phyloP scores from a whole-genome alignment of 2,797 vertebrate species.

The Melanotaenia pygmaea region DNA sequence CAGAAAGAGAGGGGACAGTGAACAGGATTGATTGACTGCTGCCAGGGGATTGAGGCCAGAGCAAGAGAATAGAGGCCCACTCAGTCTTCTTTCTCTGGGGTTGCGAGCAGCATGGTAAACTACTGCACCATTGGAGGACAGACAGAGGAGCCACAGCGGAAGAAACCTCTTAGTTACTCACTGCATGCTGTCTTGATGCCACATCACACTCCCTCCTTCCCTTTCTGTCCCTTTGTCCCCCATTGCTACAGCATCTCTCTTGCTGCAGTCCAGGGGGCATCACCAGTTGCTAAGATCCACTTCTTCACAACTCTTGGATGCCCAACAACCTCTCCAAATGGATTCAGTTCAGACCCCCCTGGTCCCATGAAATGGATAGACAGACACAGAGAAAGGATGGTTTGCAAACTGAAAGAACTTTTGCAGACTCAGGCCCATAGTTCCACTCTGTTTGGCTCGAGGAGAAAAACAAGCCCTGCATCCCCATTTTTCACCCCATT shows the following conservation, averaged over 20 bases:
- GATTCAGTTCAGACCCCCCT: constrained; percentile 72
- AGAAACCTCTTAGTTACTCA: constrained; percentile 72
- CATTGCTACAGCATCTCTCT: constrained; percentile 70
- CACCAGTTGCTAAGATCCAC: constrained; percentile 79
- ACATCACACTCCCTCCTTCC: constrained; percentile 50
- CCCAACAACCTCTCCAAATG: constrained; percentile 60
- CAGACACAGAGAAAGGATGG: constrained; percentile 71
- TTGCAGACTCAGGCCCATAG: constrained; percentile 65
- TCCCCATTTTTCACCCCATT: constrained; percentile 69
- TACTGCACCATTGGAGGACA: constrained; percentile 64
- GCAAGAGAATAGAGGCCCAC: constrained; percentile 72
- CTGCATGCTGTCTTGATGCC: constrained; percentile 68
- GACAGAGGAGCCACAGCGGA: constrained; percentile 65
- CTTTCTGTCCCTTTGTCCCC: constrained; percentile 43
- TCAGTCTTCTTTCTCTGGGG: constrained; percentile 54
- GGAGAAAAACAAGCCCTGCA: constrained; percentile 68
- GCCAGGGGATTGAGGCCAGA: constrained; percentile 68
- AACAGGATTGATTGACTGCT: constrained; percentile 72
- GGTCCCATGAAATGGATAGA: constrained; percentile 64
- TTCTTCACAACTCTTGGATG: constrained; percentile 78
- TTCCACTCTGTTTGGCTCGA: constrained; percentile 66
- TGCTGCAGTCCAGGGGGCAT: constrained; percentile 72
- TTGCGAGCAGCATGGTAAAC: constrained; percentile 75
- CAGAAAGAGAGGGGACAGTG: constrained; percentile 63
- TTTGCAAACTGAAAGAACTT: constrained; percentile 76